phyloP scores from a whole-genome alignment of 2,888 invertebrate species.

The Ennomos quercinarius region DNA sequence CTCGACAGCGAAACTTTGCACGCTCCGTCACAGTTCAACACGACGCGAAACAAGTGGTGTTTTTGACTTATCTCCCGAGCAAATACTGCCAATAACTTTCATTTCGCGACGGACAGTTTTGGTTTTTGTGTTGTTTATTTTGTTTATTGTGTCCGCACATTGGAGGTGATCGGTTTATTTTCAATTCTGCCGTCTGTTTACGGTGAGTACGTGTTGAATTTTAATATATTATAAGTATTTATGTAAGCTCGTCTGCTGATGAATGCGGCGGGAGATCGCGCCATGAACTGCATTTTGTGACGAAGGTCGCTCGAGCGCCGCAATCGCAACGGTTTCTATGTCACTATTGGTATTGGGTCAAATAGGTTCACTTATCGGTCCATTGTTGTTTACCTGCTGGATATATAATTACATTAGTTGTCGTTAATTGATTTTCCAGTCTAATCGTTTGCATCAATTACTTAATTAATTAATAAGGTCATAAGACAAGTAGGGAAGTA shows the following conservation, averaged over 20 bases:
- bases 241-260: constrained; percentile 70
- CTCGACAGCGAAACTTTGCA: constrained; percentile 70
- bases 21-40: constrained; percentile 59
- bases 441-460: constrained; percentile 27
- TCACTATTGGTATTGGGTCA: constrained; percentile 53
- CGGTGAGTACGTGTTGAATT: constrained; percentile 78
- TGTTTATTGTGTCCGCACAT: constrained; percentile 72
- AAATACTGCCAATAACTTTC: constrained; percentile 59
- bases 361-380: constrained; percentile 48
- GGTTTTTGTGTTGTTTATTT: constrained; percentile 77
- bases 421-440: constrained; percentile 40
- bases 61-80: constrained; percentile 59
- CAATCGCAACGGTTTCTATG: constrained; percentile 65
- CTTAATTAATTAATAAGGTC: constrained; percentile 21
- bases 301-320: constrained; percentile 69
- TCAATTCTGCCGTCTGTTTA: constrained; percentile 74
- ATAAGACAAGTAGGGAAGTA: constrained; percentile 5
- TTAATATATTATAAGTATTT: constrained; percentile 69
- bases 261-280: constrained; percentile 71
- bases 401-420: constrained; percentile 21
- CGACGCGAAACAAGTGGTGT: constrained; percentile 74
- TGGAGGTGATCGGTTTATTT: constrained; percentile 79
- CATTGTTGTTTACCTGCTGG: constrained; percentile 48
- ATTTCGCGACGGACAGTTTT: constrained; percentile 66
- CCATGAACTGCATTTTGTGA: constrained; percentile 69